Evolutionary conservation across 2,888 invertebrate genomes (phyloP).

Genomic region (Allygus modestus): DNA sequence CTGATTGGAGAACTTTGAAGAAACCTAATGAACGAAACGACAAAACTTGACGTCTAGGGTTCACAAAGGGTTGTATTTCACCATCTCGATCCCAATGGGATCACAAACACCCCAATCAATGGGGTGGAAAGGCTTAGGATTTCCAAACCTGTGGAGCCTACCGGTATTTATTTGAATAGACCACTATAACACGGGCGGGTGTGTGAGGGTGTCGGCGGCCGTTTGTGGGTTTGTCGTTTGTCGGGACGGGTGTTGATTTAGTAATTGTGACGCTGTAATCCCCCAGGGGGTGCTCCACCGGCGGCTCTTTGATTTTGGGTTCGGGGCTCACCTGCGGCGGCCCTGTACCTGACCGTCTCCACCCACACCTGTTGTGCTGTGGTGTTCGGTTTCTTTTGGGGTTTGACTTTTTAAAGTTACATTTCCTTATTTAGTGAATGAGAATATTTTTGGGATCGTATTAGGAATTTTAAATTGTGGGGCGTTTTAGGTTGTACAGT

Average conservation of each 20-base stretch:
- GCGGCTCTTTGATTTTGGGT: background rate
- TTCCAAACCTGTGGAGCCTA: background rate
- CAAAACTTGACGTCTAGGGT: slow-evolving; percentile 6
- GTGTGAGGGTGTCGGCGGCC: background rate
- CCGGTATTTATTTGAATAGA: slow-evolving; percentile 46
- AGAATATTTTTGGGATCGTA: no score
- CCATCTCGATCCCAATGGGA: background rate
- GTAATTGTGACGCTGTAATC: slow-evolving; percentile 57
- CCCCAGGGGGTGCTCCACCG: slow-evolving; percentile 13
- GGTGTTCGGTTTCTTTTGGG: background rate
- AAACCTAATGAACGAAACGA: slow-evolving; percentile 21
- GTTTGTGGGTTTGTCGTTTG: slow-evolving; percentile 45
- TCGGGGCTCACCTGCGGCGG: background rate
- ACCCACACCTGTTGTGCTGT: background rate
- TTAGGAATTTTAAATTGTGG: no score
- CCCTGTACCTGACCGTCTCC: background rate
- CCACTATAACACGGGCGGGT: background rate
- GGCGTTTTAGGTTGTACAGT: no score
- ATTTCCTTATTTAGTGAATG: no score
- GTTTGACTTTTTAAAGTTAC: no score
- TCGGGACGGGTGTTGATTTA: slow-evolving; percentile 60
- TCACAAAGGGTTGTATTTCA: slow-evolving; percentile 8
- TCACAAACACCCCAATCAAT: slow-evolving; percentile 45
- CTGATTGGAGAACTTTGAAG: background rate
- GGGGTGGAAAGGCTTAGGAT: slow-evolving; percentile 43